Evolutionary conservation across 2,113 vertebrate species (phyloP), one percentile per base, ranked within the genome.

Genomic region (Colossoma macropomum): DNA sequence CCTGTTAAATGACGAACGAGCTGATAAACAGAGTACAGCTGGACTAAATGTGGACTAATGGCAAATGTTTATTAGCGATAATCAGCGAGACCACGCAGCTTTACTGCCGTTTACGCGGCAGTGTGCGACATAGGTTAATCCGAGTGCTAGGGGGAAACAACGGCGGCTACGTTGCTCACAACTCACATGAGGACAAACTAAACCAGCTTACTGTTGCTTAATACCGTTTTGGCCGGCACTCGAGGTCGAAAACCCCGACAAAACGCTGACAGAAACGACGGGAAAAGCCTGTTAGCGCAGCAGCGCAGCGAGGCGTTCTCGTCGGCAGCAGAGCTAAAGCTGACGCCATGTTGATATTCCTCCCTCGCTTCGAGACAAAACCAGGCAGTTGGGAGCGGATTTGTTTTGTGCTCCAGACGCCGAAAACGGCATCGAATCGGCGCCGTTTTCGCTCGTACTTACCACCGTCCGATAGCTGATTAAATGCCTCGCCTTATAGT

Each of bases 381-480:
- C 87, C 87, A 84, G 72, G 23, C 75, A 79, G 79, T 86, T 77
- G 32, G 77, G 65, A 82, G 79, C 71, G 71, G 75, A 79, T 72
- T 82, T 76, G 77, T 71, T 76, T 70, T 63, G 66, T 74, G 59
- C 25, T 41, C 54, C 79, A 30, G 52, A 71, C 68, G 74, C 79
- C 4, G 56, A 48, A 41, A 75, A 83, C 75, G 65, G n/a, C 41
- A 71, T 32, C 17, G 68, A 45, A 48, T 38, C 23, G 41, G 77
- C 1, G 34, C 73, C 45, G 63, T 79, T 68, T 52, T 25, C 65
- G 65, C 21, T 73, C 21, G 30, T 68, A 91, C 94, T 91, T 89
- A 95, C 94, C 94, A 93, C 85, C 59, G 86, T 82, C 60, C 79
- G 86, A 79, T 75, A 28, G 90, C 85, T 90, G 88, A 88, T 73